Evolutionary conservation across 2,797 vertebrate genomes (phyloP), one percentile per base, ranked within the genome.

Genomic region (Amblyraja radiata): DNA sequence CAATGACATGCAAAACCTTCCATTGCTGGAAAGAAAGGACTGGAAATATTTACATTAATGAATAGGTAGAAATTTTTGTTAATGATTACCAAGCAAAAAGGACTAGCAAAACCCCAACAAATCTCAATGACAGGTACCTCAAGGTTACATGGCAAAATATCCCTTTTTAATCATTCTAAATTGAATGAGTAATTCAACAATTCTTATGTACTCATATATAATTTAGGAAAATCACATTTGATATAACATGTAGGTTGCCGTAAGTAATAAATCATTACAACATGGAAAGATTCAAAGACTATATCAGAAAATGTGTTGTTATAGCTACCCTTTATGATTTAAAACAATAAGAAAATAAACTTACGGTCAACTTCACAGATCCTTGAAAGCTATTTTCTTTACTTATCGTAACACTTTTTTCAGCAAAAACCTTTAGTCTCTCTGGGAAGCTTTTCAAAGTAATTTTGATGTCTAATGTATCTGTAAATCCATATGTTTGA

Each of bases 381-480:
- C 94, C 96, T 93, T 98, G 98, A 95, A 97, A 96, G 77, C 95
- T 93, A 94, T 98, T 98, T 93, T 65, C 94, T 16, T 94, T 6
- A 7, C 96, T 96, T 84, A 99, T 95, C 32, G 83, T 96, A 84
- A 98, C 68, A 0, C 0, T 58, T 0, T 93, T 95, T n/a, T 92
- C 95, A 0, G 96, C 95, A 73, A 95, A 95, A 93, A 63, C 93
- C 0, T 94, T 7, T 1, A 65, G 93, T 6, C 95, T 94, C 93
- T 97, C 97, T 93, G 98, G 97, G 76, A 96, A 98, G 93, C 97
- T 98, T 95, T 95, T 97, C 23, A 99, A 71, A 71, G 94, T 96
- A 11, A 99, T 76, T 0, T 90, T 94, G 71, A 97, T 95, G 0
- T 11, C 93, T 93, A 97, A 97, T 21, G 96, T 95, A 46, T 95